A percentile compares a stretch with the other conserved stretches of the same genome.
phyloP scores from a whole-genome alignment of 2,888 invertebrate genomes.

The Mayetiola destructor region DNA sequence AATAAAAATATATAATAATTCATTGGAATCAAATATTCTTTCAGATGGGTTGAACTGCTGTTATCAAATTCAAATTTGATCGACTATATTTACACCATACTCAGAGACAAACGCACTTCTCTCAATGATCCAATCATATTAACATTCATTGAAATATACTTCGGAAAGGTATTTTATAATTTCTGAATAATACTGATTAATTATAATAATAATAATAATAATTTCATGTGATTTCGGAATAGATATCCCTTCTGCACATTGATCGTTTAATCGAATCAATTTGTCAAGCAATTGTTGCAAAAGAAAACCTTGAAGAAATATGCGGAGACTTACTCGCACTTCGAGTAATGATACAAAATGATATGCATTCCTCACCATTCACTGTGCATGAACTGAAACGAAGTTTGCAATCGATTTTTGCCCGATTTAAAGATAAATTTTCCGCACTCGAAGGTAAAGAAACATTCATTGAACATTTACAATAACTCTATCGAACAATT shows the following conservation, averaged over 20 bases:
- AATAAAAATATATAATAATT: not conserved
- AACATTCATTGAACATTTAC: not conserved
- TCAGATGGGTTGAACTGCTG: conserved; percentile 64
- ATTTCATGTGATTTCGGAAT: not conserved
- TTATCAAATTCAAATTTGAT: conserved; percentile 69
- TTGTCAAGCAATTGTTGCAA: conserved; percentile 33
- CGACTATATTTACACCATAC: conserved; percentile 80
- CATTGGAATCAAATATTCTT: conserved; percentile 22
- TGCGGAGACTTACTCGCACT: conserved; percentile 36
- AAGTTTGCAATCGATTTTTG: conserved; percentile 27
- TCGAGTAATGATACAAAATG: conserved; percentile 33
- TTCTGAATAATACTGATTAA: not conserved
- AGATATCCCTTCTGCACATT: conserved; percentile 23
- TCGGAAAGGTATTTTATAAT: conserved; percentile 56
- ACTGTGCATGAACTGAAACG: conserved; percentile 32
- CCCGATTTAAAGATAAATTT: conserved; percentile 17
- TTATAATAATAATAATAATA: not conserved
- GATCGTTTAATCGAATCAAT: conserved; percentile 34
- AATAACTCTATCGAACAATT: not conserved
- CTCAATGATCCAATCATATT: conserved; percentile 72
- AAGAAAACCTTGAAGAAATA: conserved; percentile 34
- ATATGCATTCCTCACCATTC: conserved; percentile 30
- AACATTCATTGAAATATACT: conserved; percentile 76
- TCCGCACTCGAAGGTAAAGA: conserved; percentile 17
- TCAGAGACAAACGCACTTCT: conserved; percentile 74